Base-by-base conservation (phyloP, 2,888 invertebrate species). In the Patella caerulea region DNA sequence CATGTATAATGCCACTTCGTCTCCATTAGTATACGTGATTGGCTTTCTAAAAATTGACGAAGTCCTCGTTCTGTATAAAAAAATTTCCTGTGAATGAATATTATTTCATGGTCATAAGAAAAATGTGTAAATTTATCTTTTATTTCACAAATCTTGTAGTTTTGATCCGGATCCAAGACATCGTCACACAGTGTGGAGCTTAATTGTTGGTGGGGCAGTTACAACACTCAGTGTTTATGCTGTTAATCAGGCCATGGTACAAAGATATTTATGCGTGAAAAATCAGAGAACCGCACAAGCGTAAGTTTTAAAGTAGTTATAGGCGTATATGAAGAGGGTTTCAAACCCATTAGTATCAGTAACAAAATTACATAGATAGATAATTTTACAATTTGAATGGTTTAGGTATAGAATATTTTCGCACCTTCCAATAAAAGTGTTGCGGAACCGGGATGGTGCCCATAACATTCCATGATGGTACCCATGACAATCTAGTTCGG, bases 181-280 rank as follows among this genome's bases (percentile, higher is more conserved):
- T 0, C 94, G 97, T 0, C 97, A 97, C 90, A 96, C 96, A 29
- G 95, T 97, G 83, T 98, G 97, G 96, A 94, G 95, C 2, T 94
- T 96, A 2, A 89, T 95, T 15, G 92, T 97, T 78, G 98, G 97
- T n/a, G 97, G 97, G 1, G 95, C 97, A 89, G 96, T 96, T 88
- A 97, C 97, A 96, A 83, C 86, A 72, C 94, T 96, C 78, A 96
- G 96, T 74, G 95, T 97, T 94, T 97, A 97, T 92, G 96, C 96
- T 90, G 95, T 96, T 65, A 98, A 98, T 92, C 98, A 98, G 92
- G 96, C 97, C 0, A 96, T 97, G 53, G 95, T 98, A 70, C 98
- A 98, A 92, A 96, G 98, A 91, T 98, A 97, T 91, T 93, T 97
- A 81, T 96, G 97, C 2, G 95, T 88, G 75, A 78, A 80, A 15